Percentiles rank a stretch among this genome's conserved stretches.
Evolutionary conservation across 2,797 vertebrate species (phyloP).

Genomic region (Sebastes cheni): DNA sequence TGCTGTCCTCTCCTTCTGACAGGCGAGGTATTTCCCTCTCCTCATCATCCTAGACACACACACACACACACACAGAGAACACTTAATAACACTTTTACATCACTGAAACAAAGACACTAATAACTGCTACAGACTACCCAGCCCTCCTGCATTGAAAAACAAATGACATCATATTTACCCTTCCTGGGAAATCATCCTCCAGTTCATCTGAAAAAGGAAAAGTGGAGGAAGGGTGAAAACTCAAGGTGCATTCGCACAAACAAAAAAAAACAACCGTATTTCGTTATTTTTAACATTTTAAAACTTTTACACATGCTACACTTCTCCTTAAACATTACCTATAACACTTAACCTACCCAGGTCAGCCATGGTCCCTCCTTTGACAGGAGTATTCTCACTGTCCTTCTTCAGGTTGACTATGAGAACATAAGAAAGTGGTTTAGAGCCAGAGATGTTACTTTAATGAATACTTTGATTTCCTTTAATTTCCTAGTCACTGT

Average conservation of each 20-base stretch:
- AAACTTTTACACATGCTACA: not conserved
- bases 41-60: constrained; percentile 89
- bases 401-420: constrained; percentile 98
- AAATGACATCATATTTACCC: constrained; percentile 82
- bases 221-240: not conserved
- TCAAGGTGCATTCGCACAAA: not conserved
- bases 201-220: constrained; percentile 88
- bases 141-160: not conserved
- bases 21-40: constrained; percentile 88
- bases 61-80: too few species aligned
- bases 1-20: constrained; percentile 90
- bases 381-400: constrained; percentile 97
- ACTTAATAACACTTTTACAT: constrained; percentile 1
- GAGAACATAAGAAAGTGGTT: not conserved
- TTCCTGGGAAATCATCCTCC: constrained; percentile 92
- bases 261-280: not conserved
- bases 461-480: not conserved
- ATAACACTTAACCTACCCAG: constrained; percentile 83
- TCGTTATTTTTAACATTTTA: not conserved
- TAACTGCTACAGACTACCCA: not conserved
- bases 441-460: not conserved
- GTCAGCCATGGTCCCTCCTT: constrained; percentile 95
- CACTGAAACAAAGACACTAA: not conserved
- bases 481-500: not conserved
- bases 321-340: not conserved